phyloP scores from a whole-genome alignment of 2,888 invertebrate species.

The Chrysina gloriosa region DNA sequence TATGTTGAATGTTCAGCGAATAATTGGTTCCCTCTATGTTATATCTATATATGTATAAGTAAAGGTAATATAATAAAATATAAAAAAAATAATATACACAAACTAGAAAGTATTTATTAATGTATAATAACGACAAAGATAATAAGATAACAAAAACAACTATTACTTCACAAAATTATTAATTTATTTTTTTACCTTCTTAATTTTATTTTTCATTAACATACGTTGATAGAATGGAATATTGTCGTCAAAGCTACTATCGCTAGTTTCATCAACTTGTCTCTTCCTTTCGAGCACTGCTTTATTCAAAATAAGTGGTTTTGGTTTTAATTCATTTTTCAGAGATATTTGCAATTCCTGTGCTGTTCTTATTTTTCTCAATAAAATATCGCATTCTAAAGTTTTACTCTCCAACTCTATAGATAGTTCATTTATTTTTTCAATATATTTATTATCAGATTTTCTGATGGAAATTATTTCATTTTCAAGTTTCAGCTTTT shows the following conservation, averaged over 20 bases:
- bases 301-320: not conserved
- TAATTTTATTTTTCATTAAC: constrained; percentile 15
- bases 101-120: too few relatives aligned
- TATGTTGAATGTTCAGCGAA: too few relatives aligned
- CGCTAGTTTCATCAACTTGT: constrained; percentile 28
- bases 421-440: not conserved
- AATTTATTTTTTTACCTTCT: not conserved
- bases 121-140: too few relatives aligned
- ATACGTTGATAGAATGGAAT: constrained; percentile 12
- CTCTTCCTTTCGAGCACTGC: not conserved
- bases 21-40: too few relatives aligned
- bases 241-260: constrained; percentile 30
- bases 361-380: constrained; percentile 22
- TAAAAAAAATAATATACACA: too few relatives aligned
- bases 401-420: constrained; percentile 1
- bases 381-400: constrained; percentile 32
- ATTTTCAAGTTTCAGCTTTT: not conserved
- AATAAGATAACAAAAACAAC: too few relatives aligned
- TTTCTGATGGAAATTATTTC: not conserved
- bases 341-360: constrained; percentile 4
- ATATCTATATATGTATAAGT: too few relatives aligned
- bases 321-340: constrained; percentile 13
- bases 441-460: not conserved
- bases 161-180: too few relatives aligned
- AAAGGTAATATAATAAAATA: too few relatives aligned